Percentiles rank a stretch among this genome's conserved stretches.
These are phyloP conservation scores for Pseudochirops corinnae DNA, from an alignment of 2,797 vertebrate genomes.

Conservation along the genomic window DNA sequence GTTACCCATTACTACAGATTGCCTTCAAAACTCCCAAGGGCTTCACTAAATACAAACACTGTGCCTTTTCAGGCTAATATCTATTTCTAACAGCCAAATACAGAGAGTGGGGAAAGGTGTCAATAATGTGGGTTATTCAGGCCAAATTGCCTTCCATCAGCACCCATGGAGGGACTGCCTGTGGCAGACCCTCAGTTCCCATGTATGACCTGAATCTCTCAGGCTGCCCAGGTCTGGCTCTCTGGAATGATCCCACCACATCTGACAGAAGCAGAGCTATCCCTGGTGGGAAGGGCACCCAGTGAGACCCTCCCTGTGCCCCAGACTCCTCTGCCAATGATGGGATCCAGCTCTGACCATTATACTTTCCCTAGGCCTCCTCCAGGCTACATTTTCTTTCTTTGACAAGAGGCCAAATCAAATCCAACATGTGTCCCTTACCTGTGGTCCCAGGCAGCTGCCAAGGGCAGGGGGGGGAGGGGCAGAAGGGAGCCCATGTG, in stretches of 20 bases:
- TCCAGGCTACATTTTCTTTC: too few species aligned
- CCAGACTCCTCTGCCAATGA: neutral
- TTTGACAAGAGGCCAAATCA: too few species aligned
- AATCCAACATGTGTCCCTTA: neutral
- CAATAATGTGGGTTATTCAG: neutral
- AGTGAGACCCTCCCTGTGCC: neutral
- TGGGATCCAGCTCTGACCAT: neutral
- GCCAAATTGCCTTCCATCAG: neutral
- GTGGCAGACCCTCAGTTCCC: neutral
- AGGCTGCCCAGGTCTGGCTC: neutral
- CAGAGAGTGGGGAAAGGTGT: neutral
- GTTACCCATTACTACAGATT: neutral
- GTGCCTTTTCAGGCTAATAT: neutral
- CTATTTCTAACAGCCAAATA: neutral
- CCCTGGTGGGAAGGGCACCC: neutral
- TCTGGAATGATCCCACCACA: neutral
- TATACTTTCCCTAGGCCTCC: too few species aligned
- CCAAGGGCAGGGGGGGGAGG: neutral
- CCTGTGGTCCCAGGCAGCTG: too few species aligned
- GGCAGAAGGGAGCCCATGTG: neutral
- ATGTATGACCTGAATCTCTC: neutral
- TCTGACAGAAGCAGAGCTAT: neutral
- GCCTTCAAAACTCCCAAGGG: neutral
- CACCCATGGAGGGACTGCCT: too few species aligned
- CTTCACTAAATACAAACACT: too few species aligned